These are phyloP conservation scores for Diadophis punctatus DNA, from an alignment of 2,113 vertebrate species.

Conservation along the genomic window DNA sequence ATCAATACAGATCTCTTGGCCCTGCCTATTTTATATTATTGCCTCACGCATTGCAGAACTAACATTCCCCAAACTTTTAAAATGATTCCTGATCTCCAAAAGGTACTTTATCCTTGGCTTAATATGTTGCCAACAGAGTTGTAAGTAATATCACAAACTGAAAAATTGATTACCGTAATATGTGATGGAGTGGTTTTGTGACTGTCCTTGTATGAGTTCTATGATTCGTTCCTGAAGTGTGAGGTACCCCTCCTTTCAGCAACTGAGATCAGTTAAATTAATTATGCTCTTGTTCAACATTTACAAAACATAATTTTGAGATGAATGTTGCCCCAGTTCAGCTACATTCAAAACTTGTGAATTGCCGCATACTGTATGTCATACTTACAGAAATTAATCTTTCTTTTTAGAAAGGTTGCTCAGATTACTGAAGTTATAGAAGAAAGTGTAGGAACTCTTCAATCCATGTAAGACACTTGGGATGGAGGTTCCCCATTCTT, in stretches of 20 bases:
- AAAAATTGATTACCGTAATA: background rate
- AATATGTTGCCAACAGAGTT: background rate
- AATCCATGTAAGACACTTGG: background rate
- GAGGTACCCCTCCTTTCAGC: background rate
- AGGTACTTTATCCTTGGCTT: background rate
- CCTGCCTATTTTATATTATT: background rate
- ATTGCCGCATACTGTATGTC: background rate
- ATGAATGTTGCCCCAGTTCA: background rate
- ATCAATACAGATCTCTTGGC: background rate
- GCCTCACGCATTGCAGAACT: background rate
- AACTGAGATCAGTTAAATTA: background rate
- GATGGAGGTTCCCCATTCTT: background rate
- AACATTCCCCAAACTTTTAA: background rate
- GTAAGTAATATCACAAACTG: background rate
- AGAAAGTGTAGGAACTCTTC: background rate
- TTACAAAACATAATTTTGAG: background rate
- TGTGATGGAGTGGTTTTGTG: background rate
- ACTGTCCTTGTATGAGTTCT: background rate
- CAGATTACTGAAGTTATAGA: background rate
- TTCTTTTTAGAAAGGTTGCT: background rate
- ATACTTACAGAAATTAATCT: background rate
- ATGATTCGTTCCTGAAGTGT: background rate
- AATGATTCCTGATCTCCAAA: background rate
- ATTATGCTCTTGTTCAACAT: background rate
- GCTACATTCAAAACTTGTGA: background rate